Evolutionary conservation across 2,113 vertebrate species (phyloP).

Genomic region (Sitta europaea): DNA sequence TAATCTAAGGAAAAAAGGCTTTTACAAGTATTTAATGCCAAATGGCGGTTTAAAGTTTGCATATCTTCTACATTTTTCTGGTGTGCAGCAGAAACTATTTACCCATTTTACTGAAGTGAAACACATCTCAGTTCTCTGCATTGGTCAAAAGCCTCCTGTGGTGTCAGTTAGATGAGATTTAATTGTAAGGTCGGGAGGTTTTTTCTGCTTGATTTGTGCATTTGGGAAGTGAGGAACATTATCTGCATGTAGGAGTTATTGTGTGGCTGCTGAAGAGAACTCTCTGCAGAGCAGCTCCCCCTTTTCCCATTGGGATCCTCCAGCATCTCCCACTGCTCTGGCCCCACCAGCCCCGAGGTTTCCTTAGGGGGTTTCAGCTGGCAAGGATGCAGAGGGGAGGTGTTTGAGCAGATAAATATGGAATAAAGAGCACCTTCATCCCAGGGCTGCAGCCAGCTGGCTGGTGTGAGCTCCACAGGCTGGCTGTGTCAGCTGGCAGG

Average conservation of each 20-base stretch:
- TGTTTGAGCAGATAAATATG: accelerated
- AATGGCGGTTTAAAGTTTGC: conserved; percentile 1
- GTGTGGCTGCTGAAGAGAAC: not conserved
- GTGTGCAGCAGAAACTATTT: not conserved
- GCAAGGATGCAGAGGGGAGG: not conserved
- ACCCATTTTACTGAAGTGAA: not conserved
- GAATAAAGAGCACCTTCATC: not conserved
- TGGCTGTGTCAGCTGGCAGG: not conserved
- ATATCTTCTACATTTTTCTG: not conserved
- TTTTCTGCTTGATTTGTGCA: not conserved
- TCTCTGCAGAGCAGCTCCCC: not conserved
- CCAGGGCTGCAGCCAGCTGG: not conserved
- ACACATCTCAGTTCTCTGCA: not conserved
- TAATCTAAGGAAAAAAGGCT: conserved; percentile 33
- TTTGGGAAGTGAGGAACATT: not conserved
- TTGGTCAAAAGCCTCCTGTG: not conserved
- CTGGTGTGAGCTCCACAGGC: not conserved
- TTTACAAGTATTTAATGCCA: conserved; percentile 49
- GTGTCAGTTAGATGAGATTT: not conserved
- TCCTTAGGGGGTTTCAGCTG: not conserved
- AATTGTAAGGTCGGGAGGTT: not conserved
- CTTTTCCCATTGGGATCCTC: not conserved
- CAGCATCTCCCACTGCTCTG: not conserved
- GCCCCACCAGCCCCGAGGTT: not conserved
- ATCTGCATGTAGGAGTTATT: not conserved